Base-by-base conservation (phyloP, 2,797 vertebrate genomes). In the Scleropages formosus region DNA sequence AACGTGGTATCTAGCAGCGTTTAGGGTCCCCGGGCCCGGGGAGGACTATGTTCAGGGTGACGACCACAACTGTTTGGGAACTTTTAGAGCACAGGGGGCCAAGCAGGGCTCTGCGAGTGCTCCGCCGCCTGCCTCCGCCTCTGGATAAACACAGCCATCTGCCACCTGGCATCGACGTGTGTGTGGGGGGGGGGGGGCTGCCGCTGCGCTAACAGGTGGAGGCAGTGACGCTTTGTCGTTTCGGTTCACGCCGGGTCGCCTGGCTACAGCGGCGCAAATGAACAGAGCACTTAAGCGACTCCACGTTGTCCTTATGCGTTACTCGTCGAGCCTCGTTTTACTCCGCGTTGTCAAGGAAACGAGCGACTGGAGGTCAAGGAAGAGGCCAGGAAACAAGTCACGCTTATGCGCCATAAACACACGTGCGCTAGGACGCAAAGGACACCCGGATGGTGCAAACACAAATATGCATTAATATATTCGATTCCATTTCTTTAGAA, bases 271-370 rank as follows among this genome's bases (percentile, higher is more conserved):
- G 44, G 49, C 39, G 16, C 47, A 77, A 74, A 60, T 16, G 8
- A 49, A 59, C 69, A 77, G 27, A 72, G 68, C 59, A 62, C 53
- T 66, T 16, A 80, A 82, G 69, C 76, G 67, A 80, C 79, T 82
- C 83, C 74, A 71, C 75, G 77, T 56, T 24, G 69, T 72, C 27
- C 73, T 39, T 31, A 77, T 24, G 71, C 80, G 60, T 79, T 75
- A 73, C 77, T 62, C 80, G 59, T 68, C 76, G 77, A 66, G 78
- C 64, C 75, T 75, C 74, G 63, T 80, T 80, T 69, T 67, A 78
- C 75, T 79, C 71, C 61, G 61, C 68, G 80, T 84, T 76, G 80
- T 78, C 80, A 83, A 66, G 79, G 81, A 80, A 85, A 78, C 79
- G 16, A 72, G 64, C 70, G 26, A 49, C 9, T 44, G 58, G n/a